Base-by-base conservation (phyloP, 2,113 vertebrate species). In the Gracilinanus agilis region DNA sequence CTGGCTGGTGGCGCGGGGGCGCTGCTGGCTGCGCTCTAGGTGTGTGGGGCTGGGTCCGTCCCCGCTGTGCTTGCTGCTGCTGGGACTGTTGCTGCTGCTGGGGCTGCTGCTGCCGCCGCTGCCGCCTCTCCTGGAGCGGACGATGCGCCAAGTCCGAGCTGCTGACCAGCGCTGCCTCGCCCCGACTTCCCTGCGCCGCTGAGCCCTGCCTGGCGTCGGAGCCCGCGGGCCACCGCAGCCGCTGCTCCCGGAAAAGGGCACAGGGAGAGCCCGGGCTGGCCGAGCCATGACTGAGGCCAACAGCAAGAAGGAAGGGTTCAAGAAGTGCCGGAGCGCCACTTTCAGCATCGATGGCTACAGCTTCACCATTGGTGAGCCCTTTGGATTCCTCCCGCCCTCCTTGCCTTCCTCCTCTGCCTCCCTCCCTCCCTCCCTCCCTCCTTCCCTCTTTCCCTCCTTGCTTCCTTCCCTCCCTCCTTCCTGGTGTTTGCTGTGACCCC, bases 281-380 rank as follows among this genome's bases (percentile, higher is more conserved):
- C 93, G 61, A 98, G 98, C 95, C 94, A 99, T 99, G 99, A 98
- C 99, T 90, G 99, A 99, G 96, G 97, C 98, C 53, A 98, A 98
- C 97, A 98, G 98, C 97, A 99, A 98, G 98, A 99, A 99, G 98
- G 99, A 99, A 96, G 99, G 99, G 91, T 99, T 99, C 98, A 99
- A 99, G 96, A 99, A 99, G 98, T 99, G 99, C 98, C 98, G 98
- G 97, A 99, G 99, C 98, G 99, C 99, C 96, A 99, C 99, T 97
- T 99, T 99, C 99, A 99, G 99, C 99, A 99, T 99, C 91, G 99
- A 99, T 94, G 99, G 99, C 98, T 99, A 99, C 97, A 99, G 99
- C 99, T 99, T 99, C 98, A 99, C 99, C 54, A 99, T 99, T 95
- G 99, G 99, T 99, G 99, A 98, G 97, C 96, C 93, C 95, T 97